Base-by-base conservation (phyloP, 2,888 invertebrate species). In the Eubasilissa splendida region DNA sequence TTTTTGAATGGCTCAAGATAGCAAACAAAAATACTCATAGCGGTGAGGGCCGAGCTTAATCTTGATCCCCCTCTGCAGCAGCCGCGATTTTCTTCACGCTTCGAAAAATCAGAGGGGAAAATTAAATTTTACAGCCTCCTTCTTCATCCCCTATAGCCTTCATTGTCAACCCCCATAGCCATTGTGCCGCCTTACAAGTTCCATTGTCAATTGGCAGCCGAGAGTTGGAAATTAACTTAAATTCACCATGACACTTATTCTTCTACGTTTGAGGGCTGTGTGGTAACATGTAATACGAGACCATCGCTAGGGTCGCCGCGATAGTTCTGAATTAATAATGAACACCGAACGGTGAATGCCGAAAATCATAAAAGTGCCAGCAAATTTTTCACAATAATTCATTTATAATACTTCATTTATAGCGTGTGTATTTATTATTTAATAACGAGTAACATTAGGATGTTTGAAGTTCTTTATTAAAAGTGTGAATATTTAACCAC, bases 121-220 rank as follows among this genome's bases (percentile, higher is more conserved):
- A 81, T 81, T 77, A 63, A 81, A 81, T 81, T 81, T 75, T 75
- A 77, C 81, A 71, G 77, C 70, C 66, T 65, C 33, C 76, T 53
- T 14, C 66, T 68, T 68, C 52, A 52, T 14, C 52, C 68, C 52
- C 14, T 50, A 68, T 52, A 68, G 50, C 68, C 68, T 58, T n/a
- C 52, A 68, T 68, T 68, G 68, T 68, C 52, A 50, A 52, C 42
- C 68, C 68, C 68, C 68, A 50, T 66, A 66, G 66, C 52, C 78
- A 75, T 75, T 78, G 75, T 78, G 70, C 79, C 76, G 59, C 75
- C 60, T 63, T 63, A 74, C 74, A 58, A 81, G 66, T 78, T 76
- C 79, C 81, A 81, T 81, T 81, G 81, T 81, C 79, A 70, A 81
- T 81, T 79, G 79, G 73, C 81, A 76, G 76, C 79, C 76, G 81